Conservation (phyloP, 2,113 vertebrate species). For the Onychostruthus taczanowskii region DNA sequence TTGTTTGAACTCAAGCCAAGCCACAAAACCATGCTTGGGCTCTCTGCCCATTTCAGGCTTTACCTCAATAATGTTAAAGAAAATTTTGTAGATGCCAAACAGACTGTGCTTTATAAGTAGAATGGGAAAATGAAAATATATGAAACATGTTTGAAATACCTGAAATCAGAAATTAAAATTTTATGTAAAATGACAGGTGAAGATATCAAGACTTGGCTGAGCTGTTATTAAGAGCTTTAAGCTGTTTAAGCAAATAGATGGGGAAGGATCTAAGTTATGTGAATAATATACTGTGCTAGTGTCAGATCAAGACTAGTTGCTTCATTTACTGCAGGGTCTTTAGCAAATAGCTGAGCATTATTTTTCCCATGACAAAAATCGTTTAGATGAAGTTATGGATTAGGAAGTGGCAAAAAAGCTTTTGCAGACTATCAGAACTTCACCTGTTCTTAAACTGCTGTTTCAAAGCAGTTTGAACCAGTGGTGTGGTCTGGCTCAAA, state of each 20-base stretch:
- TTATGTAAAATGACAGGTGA: background rate
- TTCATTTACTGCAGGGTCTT: background rate
- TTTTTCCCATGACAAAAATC: background rate
- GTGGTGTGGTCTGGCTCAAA: background rate
- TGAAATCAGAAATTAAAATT: background rate
- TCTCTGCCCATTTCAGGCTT: background rate
- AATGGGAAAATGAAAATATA: background rate
- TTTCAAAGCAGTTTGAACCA: background rate
- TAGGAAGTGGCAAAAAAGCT: background rate
- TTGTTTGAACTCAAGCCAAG: slow-evolving; percentile 9
- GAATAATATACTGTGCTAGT: background rate
- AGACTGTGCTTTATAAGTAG: background rate
- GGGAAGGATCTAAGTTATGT: background rate
- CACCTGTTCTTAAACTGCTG: background rate
- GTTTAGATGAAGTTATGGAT: background rate
- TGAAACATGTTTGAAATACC: background rate
- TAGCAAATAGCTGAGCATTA: background rate
- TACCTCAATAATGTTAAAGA: slow-evolving; percentile 15
- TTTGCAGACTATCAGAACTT: background rate
- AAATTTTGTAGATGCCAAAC: background rate
- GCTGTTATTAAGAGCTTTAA: background rate
- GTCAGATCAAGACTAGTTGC: background rate
- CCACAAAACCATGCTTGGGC: slow-evolving; percentile 13
- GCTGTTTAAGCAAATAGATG: background rate
- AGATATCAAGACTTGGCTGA: background rate